A percentile compares a stretch with the other conserved stretches of the same genome.
Evolutionary conservation across 2,797 vertebrate species (phyloP).

Genomic region (Podarcis siculus): DNA sequence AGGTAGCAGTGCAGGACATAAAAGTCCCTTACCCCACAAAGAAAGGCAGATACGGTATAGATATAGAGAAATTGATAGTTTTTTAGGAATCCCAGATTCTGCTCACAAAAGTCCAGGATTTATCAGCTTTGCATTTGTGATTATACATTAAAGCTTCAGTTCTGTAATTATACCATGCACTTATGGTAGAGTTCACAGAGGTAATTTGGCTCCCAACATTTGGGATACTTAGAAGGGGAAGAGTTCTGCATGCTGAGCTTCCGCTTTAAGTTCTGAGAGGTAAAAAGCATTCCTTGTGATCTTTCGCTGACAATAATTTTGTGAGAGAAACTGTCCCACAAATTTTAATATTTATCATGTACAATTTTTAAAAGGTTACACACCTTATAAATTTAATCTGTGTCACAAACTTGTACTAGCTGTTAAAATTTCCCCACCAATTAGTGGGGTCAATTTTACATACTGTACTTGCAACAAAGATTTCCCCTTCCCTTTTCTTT

Average conservation of each 20-base stretch:
- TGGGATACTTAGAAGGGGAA: neutral
- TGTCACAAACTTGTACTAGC: neutral
- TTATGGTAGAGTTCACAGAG: neutral
- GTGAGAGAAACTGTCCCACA: neutral
- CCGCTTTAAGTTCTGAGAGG: neutral
- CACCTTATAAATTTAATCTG: neutral
- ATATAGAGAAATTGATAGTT: neutral
- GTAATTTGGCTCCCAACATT: neutral
- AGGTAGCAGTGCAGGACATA: neutral
- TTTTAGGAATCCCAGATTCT: neutral
- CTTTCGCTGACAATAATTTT: neutral
- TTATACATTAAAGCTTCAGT: neutral
- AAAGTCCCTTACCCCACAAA: neutral
- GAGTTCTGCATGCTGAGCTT: neutral
- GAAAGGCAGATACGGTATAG: no score
- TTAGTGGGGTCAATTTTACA: neutral
- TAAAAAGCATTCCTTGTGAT: neutral
- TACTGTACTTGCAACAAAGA: neutral
- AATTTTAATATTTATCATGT: neutral
- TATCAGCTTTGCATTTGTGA: neutral
- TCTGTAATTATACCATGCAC: neutral
- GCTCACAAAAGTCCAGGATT: neutral
- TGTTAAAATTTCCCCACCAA: neutral
- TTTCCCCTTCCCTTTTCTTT: neutral
- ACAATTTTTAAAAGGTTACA: neutral